Conservation (phyloP, 2,888 invertebrate species). For the Suillia variegata region DNA sequence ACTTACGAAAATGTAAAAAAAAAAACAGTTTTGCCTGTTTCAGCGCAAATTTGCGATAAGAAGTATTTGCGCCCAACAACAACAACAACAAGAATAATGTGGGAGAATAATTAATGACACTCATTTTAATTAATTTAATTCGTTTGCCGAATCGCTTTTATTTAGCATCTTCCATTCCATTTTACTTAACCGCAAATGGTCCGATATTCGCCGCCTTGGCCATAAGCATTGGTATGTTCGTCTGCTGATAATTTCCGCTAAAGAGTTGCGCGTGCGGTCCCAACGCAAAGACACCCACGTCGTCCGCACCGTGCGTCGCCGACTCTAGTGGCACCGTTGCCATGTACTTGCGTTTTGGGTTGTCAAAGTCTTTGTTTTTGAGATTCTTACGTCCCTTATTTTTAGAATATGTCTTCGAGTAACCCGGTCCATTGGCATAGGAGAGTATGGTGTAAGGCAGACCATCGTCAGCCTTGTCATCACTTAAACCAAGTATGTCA, state of each 20-base stretch:
- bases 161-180: no score
- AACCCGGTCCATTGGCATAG: constrained; percentile 77
- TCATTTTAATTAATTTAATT: no score
- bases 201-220: constrained; percentile 77
- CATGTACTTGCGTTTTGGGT: constrained; percentile 62
- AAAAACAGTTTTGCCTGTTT: no score
- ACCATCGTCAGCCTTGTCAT: constrained; percentile 65
- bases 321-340: constrained; percentile 64
- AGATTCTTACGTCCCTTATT: constrained; percentile 39
- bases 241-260: constrained; percentile 77
- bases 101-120: no score
- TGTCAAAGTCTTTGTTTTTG: constrained; percentile 33
- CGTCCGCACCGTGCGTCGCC: constrained; percentile 78
- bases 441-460: constrained; percentile 72
- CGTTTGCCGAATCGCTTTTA: no score
- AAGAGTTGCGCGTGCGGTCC: constrained; percentile 81
- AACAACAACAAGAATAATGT: no score
- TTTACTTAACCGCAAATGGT: no score
- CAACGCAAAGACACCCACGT: constrained; percentile 76
- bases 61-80: no score
- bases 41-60: no score
- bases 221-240: constrained; percentile 75
- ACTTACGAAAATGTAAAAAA: no score
- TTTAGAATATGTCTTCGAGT: constrained; percentile 46
- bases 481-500: constrained; percentile 63